Conservation (phyloP, 2,113 vertebrate genomes). For the Pipa parva region DNA sequence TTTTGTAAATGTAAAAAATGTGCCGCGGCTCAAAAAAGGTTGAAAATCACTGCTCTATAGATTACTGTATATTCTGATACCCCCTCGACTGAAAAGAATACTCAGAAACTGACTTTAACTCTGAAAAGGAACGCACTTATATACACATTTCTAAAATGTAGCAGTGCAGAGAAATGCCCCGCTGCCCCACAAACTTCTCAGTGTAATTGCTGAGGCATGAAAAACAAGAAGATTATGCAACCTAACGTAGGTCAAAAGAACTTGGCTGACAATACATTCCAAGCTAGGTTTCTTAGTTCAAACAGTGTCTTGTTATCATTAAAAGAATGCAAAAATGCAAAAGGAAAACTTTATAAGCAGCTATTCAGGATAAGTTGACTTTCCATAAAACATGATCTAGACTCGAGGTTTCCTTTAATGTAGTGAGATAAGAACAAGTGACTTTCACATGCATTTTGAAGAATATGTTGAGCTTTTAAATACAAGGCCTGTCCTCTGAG, state of each 20-base stretch:
- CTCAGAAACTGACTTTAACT: too few relatives aligned
- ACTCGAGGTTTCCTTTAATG: neutral
- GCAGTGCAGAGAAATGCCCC: neutral
- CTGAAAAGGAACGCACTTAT: too few relatives aligned
- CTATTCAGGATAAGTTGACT: constrained; percentile 5
- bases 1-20: too few relatives aligned
- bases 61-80: too few relatives aligned
- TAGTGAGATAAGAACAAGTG: constrained; percentile 10
- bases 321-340: constrained; percentile 24
- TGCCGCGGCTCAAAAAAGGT: too few relatives aligned
- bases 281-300: constrained; percentile 3
- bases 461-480: constrained; percentile 5
- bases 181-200: neutral
- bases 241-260: neutral
- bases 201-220: neutral
- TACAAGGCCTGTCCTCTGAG: constrained; percentile 19
- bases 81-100: too few relatives aligned
- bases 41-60: too few relatives aligned
- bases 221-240: neutral
- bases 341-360: neutral
- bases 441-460: constrained; percentile 19
- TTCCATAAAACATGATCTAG: constrained; percentile 19
- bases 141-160: too few relatives aligned
- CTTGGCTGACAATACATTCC: constrained; percentile 3
- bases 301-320: constrained; percentile 2